Evolutionary conservation across 2,797 vertebrate species (phyloP).

Genomic region (Todus mexicanus): DNA sequence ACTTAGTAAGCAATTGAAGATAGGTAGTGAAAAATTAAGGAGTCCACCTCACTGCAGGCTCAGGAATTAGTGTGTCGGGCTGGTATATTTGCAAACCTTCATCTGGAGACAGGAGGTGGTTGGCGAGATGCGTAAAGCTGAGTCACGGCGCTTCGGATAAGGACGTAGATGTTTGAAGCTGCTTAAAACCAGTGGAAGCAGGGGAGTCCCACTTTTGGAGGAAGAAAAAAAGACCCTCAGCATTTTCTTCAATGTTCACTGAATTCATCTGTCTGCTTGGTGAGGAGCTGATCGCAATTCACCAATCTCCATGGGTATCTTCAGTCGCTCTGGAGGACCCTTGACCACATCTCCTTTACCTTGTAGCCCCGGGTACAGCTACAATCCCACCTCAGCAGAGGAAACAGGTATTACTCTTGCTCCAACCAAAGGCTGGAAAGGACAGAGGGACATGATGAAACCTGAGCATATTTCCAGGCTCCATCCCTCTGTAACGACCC

Average conservation of each 20-base stretch:
- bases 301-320: rapidly evolving
- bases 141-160: rapidly evolving
- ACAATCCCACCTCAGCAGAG: background rate
- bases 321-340: rapidly evolving
- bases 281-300: background rate
- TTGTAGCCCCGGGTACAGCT: background rate
- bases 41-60: background rate
- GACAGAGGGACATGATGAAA: rapidly evolving
- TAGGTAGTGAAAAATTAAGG: background rate
- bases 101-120: too few relatives aligned
- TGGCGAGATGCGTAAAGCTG: background rate
- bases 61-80: background rate
- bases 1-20: conserved; percentile 18
- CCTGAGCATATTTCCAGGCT: background rate
- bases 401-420: background rate
- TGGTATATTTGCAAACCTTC: background rate
- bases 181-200: background rate
- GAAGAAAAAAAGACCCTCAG: background rate
- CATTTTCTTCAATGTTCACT: background rate
- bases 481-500: background rate
- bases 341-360: background rate
- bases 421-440: background rate
- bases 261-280: background rate
- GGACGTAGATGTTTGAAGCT: background rate
- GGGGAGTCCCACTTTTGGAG: background rate